phyloP scores from a whole-genome alignment of 1,140 invertebrate genomes.

The Bombus huntii region DNA sequence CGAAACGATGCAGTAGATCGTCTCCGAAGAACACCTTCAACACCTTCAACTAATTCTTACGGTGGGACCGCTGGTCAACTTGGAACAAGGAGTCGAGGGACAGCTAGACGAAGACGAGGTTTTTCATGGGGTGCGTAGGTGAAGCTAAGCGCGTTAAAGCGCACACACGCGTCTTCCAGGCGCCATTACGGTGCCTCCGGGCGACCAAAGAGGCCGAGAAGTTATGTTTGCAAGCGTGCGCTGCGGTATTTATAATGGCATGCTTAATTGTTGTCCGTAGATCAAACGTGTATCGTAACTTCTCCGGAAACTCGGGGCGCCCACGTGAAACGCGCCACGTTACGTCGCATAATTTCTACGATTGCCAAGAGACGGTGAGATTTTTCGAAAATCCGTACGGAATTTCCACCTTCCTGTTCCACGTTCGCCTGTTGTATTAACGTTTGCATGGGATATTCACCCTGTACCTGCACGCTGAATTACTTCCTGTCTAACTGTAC shows the following conservation, averaged over 20 bases:
- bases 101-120: constrained; percentile 32
- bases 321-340: constrained; percentile 61
- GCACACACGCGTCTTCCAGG: constrained; percentile 55
- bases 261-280: constrained; percentile 74
- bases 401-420: constrained; percentile 13
- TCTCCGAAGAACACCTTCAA: constrained; percentile 25
- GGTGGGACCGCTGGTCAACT: neutral
- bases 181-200: constrained; percentile 65
- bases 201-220: constrained; percentile 54
- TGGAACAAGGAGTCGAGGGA: neutral
- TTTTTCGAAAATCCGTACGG: constrained; percentile 16
- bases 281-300: constrained; percentile 71
- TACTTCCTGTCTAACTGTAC: constrained; percentile 3
- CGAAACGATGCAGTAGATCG: constrained; percentile 17
- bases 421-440: neutral
- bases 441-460: neutral
- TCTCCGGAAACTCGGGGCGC: constrained; percentile 67
- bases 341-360: constrained; percentile 61
- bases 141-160: constrained; percentile 48
- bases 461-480: neutral
- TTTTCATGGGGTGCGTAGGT: constrained; percentile 65
- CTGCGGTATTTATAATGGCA: constrained; percentile 71
- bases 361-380: constrained; percentile 52
- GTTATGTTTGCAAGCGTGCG: constrained; percentile 55
- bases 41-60: constrained; percentile 26